Base-by-base conservation (phyloP, 2,113 vertebrate species). In the Protobothrops mucrosquamatus region DNA sequence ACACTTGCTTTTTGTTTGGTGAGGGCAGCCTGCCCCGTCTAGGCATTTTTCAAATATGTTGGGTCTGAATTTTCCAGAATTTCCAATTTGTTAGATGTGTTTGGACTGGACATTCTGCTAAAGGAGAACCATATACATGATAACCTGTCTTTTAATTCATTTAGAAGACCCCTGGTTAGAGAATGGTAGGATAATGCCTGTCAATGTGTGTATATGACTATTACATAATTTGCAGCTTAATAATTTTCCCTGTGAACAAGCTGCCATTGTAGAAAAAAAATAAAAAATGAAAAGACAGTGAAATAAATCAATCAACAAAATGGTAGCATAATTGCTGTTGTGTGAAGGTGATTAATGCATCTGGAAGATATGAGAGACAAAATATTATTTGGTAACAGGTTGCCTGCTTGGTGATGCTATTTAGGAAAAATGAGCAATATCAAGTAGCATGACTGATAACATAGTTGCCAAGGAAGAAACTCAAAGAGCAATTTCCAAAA, bases 321-420 rank as follows among this genome's bases (percentile, higher is more conserved):
- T 29, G 52, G 56, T 23, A 90, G 48, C 46, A 90, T 93, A 93
- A 90, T 87, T 87, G 86, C n/a, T 15, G 86, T 48, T n/a, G 22
- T 6, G 85, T 10, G n/a, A 51, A 54, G 29, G 20, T 43, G 81
- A 55, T 86, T 90, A 93, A 90, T 90, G 52, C 89, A 87, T 22
- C 81, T 87, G 39, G 81, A 90, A 64, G 74, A 61, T 54, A 56
- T 9, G 29, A 93, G 29, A 29, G 20, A 29, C 34, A 64, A 88
- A 43, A 8, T 64, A 69, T 92, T 54, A 51, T 52, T 81, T 92
- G 87, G 85, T 69, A 92, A 92, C 54, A 54, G 39, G 52, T 54
- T 92, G 52, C 23, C 64, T 43, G 69, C 11, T 51, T 93, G 81
- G 56, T 29, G 46, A 87, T 22, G 89, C 24, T 29, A 56, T 48